phyloP scores from a whole-genome alignment of 1,140 invertebrate genomes.

The Mycetomoellerius zeteki region DNA sequence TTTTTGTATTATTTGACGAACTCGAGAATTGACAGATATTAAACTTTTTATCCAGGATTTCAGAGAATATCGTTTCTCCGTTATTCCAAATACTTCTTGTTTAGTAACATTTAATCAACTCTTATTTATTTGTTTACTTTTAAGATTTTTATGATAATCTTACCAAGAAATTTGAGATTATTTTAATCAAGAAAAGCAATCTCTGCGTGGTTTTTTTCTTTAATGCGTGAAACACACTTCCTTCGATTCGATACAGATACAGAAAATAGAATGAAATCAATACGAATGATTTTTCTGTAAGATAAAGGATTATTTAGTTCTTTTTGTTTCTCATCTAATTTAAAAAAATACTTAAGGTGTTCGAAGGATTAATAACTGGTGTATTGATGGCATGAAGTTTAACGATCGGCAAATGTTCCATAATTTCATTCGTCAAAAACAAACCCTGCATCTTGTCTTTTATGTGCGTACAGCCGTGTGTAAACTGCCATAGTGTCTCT shows the following conservation, averaged over 20 bases:
- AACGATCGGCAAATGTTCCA: not conserved
- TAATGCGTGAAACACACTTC: not conserved
- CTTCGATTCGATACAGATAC: not conserved
- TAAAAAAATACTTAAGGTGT: too few species aligned
- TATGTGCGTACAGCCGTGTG: slow-evolving; percentile 47
- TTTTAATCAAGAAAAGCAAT: slow-evolving; percentile 2
- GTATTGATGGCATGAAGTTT: not conserved
- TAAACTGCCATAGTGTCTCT: slow-evolving; percentile 77
- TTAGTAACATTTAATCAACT: not conserved
- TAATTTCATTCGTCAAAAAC: not conserved
- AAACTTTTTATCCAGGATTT: not conserved
- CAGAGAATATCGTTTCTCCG: not conserved
- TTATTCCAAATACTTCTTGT: not conserved
- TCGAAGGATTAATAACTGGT: too few species aligned
- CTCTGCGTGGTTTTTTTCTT: not conserved
- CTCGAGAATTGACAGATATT: not conserved
- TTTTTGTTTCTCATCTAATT: not conserved
- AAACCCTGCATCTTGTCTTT: not conserved
- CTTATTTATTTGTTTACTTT: not conserved
- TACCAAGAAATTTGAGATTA: not conserved
- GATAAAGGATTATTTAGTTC: not conserved
- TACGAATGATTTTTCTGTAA: not conserved
- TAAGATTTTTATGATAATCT: not conserved
- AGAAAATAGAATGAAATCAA: not conserved
- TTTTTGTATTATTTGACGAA: not conserved